A percentile compares a stretch with the other conserved stretches of the same genome.
Conservation (phyloP, 2,113 vertebrate genomes). For the Nycticebus coucang region DNA sequence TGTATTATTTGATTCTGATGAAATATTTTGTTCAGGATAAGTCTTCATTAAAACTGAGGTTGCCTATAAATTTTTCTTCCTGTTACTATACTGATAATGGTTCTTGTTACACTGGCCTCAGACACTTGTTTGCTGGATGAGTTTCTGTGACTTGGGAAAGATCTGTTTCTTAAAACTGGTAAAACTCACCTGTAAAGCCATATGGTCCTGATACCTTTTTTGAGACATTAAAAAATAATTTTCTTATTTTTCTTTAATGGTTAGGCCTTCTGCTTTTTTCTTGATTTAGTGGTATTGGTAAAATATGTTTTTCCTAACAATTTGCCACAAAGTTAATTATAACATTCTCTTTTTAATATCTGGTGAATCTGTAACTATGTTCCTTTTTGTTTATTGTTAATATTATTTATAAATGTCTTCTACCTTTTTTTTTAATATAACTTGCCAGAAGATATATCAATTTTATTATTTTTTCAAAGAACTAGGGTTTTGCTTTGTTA, state of each 20-base stretch:
- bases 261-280: not conserved
- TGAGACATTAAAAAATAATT: not conserved
- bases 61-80: not conserved
- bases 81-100: not conserved
- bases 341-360: not conserved
- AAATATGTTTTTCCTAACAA: conserved; percentile 43
- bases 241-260: not conserved
- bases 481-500: not conserved
- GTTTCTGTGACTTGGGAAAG: not conserved
- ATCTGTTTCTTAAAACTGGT: not conserved
- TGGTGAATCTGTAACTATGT: not conserved
- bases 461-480: conserved; percentile 2
- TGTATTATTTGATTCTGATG: not conserved
- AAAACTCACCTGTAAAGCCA: not conserved
- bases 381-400: not conserved
- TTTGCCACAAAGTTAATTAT: not conserved
- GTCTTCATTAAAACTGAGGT: not conserved
- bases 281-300: conserved; percentile 28
- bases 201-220: not conserved
- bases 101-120: not conserved
- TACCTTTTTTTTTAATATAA: not conserved
- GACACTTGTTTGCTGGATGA: conserved; percentile 1
- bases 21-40: conserved; percentile 28
- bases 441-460: not conserved
- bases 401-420: not conserved